Evolutionary conservation across 2,888 invertebrate genomes (phyloP).

Genomic region (Lasiommata megera): DNA sequence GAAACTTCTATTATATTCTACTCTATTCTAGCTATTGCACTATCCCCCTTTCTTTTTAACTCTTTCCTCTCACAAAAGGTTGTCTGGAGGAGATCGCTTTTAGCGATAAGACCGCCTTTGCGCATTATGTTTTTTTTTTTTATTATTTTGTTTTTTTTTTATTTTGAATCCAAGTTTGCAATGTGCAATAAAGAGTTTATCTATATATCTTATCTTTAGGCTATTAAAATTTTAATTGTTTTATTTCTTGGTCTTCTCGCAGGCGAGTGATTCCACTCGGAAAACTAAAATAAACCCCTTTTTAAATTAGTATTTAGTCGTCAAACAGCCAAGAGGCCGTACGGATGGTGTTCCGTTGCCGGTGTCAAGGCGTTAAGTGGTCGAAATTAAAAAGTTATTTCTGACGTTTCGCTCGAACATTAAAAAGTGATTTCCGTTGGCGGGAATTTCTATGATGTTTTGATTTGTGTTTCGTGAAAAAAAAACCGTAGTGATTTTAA

Average conservation of each 20-base stretch:
- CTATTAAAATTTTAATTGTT: too few relatives aligned
- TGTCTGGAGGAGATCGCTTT: too few relatives aligned
- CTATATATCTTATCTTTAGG: too few relatives aligned
- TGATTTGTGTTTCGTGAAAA: background rate
- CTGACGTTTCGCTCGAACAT: slow-evolving; percentile 5
- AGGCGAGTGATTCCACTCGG: background rate
- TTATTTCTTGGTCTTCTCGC: background rate
- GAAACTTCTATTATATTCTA: too few relatives aligned
- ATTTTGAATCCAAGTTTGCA: too few relatives aligned
- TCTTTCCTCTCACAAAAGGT: too few relatives aligned
- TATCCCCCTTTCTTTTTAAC: too few relatives aligned
- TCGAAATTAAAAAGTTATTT: slow-evolving; percentile 11
- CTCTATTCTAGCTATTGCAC: too few relatives aligned
- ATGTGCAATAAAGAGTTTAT: too few relatives aligned
- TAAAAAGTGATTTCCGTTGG: slow-evolving; percentile 28
- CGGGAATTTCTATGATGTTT: slow-evolving; percentile 23
- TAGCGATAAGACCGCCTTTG: too few relatives aligned
- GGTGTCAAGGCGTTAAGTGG: slow-evolving; percentile 28
- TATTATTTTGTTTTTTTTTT: too few relatives aligned
- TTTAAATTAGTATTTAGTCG: slow-evolving; percentile 42
- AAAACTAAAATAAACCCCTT: slow-evolving; percentile 15
- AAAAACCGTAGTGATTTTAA: background rate
- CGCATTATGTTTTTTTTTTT: too few relatives aligned
- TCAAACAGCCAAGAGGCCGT: slow-evolving; percentile 21
- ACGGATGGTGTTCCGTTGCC: slow-evolving; percentile 28